Evolutionary conservation across 2,113 vertebrate genomes (phyloP), one percentile per base, ranked within the genome.

Genomic region (Nannobrachium achirus): DNA sequence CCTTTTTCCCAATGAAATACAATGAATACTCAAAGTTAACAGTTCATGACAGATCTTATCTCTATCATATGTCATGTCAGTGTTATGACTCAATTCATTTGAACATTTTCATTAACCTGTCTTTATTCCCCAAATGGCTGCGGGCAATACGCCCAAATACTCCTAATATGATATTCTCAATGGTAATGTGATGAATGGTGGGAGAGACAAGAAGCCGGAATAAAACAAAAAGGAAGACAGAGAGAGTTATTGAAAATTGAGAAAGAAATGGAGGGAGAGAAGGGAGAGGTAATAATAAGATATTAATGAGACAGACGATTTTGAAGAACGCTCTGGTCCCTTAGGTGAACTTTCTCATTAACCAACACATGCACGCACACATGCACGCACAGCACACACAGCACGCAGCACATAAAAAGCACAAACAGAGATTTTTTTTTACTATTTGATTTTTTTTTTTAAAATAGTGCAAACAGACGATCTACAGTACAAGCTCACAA

Each of bases 221-320:
- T 72, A 71, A 80, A 67, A 75, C 50, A 73, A 49, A 63, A 38
- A 62, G 20, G 13, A 10, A 55, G 49, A 40, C 9, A 44, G 63
- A 8, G 7, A 14, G 8, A 19, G 8, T 0, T 11, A 10, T 2
- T 13, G 11, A 10, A 48, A 48, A n/a, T 1, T 48, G 45, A 14
- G 41, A 10, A 44, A 15, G 8, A 45, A 48, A 50, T 8, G 44
- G 16, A 62, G 8, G 13, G 44, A 33, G 19, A 38, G 44, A 62
- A 77, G 67, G 51, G 52, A 40, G 33, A 16, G 63, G 80, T 83
- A 83, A 84, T 89, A 91, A 91, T 87, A 76, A 91, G 78, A 80
- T 80, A 77, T 57, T 83, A 89, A 89, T 89, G 74, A 88, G 84
- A 83, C 78, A 78, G 88, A 86, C 83, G 78, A 85, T 86, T 73